These are phyloP conservation scores for Drosophila novamexicana DNA, from an alignment of 1,140 invertebrate genomes.

Conservation along the genomic window DNA sequence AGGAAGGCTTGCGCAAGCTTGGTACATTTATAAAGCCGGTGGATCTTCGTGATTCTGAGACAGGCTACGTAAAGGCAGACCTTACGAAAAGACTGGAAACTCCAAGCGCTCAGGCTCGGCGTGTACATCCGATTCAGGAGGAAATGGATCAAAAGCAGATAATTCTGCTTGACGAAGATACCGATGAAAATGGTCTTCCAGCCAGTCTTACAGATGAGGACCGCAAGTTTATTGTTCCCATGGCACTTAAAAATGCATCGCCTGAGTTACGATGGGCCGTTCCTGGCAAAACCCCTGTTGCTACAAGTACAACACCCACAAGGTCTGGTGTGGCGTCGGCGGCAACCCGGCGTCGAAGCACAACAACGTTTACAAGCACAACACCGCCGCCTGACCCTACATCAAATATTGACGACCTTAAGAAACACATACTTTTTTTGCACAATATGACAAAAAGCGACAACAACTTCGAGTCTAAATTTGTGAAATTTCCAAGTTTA, in stretches of 20 bases:
- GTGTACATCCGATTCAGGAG: constrained; percentile 74
- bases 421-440: constrained; percentile 80
- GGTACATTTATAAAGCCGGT: constrained; percentile 83
- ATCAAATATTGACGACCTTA: constrained; percentile 80
- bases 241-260: constrained; percentile 80
- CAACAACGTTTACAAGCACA: constrained; percentile 43
- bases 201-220: constrained; percentile 78
- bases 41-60: constrained; percentile 73
- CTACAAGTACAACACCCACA: constrained; percentile 31
- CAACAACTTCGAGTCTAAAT: constrained; percentile 82
- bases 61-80: constrained; percentile 74
- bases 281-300: constrained; percentile 6
- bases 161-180: constrained; percentile 78
- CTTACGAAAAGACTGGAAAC: constrained; percentile 68
- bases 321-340: constrained; percentile 14
- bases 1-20: constrained; percentile 76
- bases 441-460: constrained; percentile 82
- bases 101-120: constrained; percentile 46
- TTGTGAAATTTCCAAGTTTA: constrained; percentile 82
- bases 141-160: constrained; percentile 84
- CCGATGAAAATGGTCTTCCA: constrained; percentile 75
- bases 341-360: constrained; percentile 31
- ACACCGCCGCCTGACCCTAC: constrained; percentile 43
- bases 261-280: constrained; percentile 59
- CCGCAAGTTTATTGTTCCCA: constrained; percentile 82